A percentile compares a stretch with the other conserved stretches of the same genome.
Conservation (phyloP, 2,888 invertebrate genomes). For the Penaeus monodon region DNA sequence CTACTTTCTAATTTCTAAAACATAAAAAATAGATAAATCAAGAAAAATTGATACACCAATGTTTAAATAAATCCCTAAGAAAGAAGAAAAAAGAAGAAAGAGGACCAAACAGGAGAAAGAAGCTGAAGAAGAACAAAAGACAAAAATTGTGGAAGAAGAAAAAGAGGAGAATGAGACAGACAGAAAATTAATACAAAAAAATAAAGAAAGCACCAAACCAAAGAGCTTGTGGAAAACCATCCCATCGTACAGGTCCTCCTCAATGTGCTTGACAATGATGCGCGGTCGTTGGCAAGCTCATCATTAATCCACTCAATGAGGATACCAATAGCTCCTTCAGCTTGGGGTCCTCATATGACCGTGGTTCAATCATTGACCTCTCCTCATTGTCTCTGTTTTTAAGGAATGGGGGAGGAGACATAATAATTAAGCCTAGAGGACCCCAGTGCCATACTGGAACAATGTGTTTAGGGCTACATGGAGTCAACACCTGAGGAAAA, state of each 20-base stretch:
- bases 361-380: conserved; percentile 92
- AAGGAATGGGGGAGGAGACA: background rate
- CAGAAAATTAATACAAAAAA: too few species aligned
- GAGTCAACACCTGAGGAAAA: too few species aligned
- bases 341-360: conserved; percentile 87
- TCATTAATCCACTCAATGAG: conserved; percentile 99
- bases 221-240: conserved; percentile 74
- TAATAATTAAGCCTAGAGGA: background rate
- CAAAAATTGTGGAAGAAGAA: background rate
- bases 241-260: conserved; percentile 75
- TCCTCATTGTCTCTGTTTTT: conserved; percentile 96
- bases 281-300: conserved; percentile 93
- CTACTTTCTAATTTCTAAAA: too few species aligned
- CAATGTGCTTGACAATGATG: conserved; percentile 88
- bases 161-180: too few species aligned
- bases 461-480: too few species aligned
- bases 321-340: conserved; percentile 86
- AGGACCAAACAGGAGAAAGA: background rate
- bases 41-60: too few species aligned
- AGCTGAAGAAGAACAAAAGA: conserved; percentile 1
- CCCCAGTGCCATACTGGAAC: conserved; percentile 69
- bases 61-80: background rate
- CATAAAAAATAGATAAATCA: too few species aligned
- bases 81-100: conserved; percentile 10
- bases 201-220: conserved; percentile 49